Percentiles rank a stretch among this genome's conserved stretches.
phyloP scores from a whole-genome alignment of 2,113 vertebrate genomes.

The Myrmecobius fasciatus region DNA sequence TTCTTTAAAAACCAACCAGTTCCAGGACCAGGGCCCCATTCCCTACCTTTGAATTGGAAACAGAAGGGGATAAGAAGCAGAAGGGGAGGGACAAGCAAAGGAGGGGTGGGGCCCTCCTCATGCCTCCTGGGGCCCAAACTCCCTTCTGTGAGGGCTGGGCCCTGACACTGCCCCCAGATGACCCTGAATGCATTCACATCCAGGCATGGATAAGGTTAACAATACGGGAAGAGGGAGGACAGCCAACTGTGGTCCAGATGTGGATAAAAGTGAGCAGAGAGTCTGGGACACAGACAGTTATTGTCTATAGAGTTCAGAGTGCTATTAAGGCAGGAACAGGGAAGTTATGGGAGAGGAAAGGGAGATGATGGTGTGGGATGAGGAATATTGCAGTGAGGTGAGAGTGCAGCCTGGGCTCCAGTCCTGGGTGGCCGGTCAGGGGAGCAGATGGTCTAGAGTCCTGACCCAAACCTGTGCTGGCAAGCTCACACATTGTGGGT shows the following conservation, averaged over 20 bases:
- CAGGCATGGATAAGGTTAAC: slow-evolving; percentile 29
- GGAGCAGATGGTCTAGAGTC: slow-evolving; percentile 28
- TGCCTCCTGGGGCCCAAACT: slow-evolving; percentile 68
- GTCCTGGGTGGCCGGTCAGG: slow-evolving; percentile 42
- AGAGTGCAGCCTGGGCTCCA: slow-evolving; percentile 73
- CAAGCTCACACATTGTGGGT: slow-evolving; percentile 83
- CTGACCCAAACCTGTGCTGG: not conserved
- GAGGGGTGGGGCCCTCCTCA: slow-evolving; percentile 73
- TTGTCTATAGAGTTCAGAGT: slow-evolving; percentile 67
- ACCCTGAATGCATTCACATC: slow-evolving; percentile 56
- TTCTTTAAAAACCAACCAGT: slow-evolving; percentile 84
- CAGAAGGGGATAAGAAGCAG: slow-evolving; percentile 79
- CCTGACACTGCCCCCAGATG: slow-evolving; percentile 44
- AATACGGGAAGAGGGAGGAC: slow-evolving; percentile 36
- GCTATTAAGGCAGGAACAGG: slow-evolving; percentile 71
- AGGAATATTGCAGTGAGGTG: slow-evolving; percentile 79
- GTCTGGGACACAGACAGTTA: slow-evolving; percentile 61
- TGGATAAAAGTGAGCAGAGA: slow-evolving; percentile 60
- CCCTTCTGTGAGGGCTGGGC: slow-evolving; percentile 32
- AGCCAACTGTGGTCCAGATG: slow-evolving; percentile 60
- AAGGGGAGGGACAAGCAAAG: slow-evolving; percentile 64
- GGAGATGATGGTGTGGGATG: slow-evolving; percentile 67
- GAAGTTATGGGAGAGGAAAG: slow-evolving; percentile 38
- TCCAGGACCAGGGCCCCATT: slow-evolving; percentile 72
- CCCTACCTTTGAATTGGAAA: slow-evolving; percentile 82